Evolutionary conservation across 2,888 invertebrate genomes (phyloP).

Genomic region (Limenitis camilla): DNA sequence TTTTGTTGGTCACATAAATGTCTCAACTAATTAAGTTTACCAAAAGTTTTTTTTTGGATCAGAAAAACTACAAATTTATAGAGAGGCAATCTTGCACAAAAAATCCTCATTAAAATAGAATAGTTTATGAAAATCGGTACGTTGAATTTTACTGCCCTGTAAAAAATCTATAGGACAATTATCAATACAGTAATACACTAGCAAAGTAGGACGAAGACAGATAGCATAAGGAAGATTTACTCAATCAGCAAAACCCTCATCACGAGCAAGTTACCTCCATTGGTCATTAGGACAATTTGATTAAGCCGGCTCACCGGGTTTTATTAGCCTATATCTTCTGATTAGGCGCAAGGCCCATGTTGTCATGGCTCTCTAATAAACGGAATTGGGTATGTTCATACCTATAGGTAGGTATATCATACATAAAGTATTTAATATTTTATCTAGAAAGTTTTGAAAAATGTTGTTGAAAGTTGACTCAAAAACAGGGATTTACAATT

Average conservation of each 20-base stretch:
- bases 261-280: slow-evolving; percentile 32
- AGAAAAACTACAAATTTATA: no score
- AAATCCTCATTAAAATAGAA: no score
- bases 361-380: slow-evolving; percentile 35
- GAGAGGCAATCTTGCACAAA: no score
- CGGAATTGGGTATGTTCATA: slow-evolving; percentile 33
- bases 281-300: slow-evolving; percentile 62
- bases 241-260: slow-evolving; percentile 10
- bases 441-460: no score
- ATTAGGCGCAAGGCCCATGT: slow-evolving; percentile 51
- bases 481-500: no score
- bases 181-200: no score
- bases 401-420: slow-evolving; percentile 14
- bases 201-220: background rate
- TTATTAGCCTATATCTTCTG: slow-evolving; percentile 71
- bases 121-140: no score
- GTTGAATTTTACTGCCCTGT: no score
- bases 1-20: background rate
- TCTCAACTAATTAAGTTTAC: background rate
- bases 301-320: slow-evolving; percentile 56
- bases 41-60: no score
- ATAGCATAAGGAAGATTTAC: background rate
- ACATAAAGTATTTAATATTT: no score
- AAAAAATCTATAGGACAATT: no score
- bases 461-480: no score